Evolutionary conservation across 2,888 invertebrate genomes (phyloP).

Genomic region (Pediacus dermestoides): DNA sequence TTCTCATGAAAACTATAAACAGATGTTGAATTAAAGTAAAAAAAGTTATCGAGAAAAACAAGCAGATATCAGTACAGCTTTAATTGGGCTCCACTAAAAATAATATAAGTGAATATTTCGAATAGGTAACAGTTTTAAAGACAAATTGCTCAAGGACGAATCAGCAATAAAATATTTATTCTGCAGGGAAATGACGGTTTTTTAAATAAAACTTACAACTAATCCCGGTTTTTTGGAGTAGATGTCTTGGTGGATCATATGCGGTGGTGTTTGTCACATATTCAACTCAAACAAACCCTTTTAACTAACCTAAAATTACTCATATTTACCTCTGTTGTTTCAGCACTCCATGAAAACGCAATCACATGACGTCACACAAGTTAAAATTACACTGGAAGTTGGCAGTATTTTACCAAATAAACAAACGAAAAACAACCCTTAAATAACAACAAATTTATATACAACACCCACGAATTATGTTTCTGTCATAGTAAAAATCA

Average conservation of each 20-base stretch:
- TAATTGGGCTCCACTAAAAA: too few relatives aligned
- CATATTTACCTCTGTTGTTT: constrained; percentile 42
- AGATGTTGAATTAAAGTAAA: constrained; percentile 25
- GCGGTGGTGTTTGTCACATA: too few relatives aligned
- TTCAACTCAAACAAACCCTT: constrained; percentile 11
- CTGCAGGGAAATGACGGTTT: constrained; percentile 17
- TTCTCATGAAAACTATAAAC: constrained; percentile 36
- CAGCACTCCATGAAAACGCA: constrained; percentile 47
- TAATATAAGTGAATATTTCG: too few relatives aligned
- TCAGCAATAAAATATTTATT: constrained; percentile 25
- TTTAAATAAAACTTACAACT: constrained; percentile 25
- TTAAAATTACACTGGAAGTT: constrained; percentile 40
- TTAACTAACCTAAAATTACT: constrained; percentile 30
- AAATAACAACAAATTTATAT: constrained; percentile 28
- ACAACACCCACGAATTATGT: constrained; percentile 38
- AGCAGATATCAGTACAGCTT: too few relatives aligned
- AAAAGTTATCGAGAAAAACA: constrained; percentile 2
- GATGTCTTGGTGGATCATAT: too few relatives aligned
- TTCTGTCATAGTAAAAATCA: constrained; percentile 45
- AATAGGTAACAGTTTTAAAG: constrained; percentile 26
- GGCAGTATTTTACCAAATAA: constrained; percentile 31
- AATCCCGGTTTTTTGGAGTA: too few relatives aligned
- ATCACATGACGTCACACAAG: constrained; percentile 49
- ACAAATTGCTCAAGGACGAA: constrained; percentile 42
- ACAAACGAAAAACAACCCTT: constrained; percentile 34